A percentile compares a stretch with the other conserved stretches of the same genome.
phyloP scores from a whole-genome alignment of 2,113 vertebrate species.

The Bagarius yarrelli region DNA sequence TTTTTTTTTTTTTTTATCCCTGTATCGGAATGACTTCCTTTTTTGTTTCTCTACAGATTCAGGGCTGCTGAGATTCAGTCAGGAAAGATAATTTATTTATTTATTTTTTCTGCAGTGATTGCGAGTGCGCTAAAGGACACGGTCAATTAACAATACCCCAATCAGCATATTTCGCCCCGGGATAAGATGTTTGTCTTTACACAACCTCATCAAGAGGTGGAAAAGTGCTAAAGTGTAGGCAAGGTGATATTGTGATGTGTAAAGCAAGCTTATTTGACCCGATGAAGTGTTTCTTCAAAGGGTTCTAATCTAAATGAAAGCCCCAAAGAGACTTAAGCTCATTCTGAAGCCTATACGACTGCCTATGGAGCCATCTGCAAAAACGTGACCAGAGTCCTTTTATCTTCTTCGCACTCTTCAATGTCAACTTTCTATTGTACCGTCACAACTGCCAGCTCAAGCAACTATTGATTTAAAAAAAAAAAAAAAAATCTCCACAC shows the following conservation, averaged over 20 bases:
- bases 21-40: neutral
- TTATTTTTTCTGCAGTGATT: constrained; percentile 27
- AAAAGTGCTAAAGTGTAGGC: constrained; percentile 12
- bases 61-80: constrained; percentile 1
- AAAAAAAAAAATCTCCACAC: too few species aligned
- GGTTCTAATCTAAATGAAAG: neutral
- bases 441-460: constrained; percentile 42
- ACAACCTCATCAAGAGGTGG: constrained; percentile 42
- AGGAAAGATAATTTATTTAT: constrained; percentile 29
- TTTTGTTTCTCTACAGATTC: neutral
- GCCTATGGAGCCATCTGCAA: constrained; percentile 15
- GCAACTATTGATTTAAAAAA: constrained; percentile 45
- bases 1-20: neutral
- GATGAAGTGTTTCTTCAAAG: neutral
- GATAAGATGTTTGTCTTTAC: constrained; percentile 47
- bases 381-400: neutral
- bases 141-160: constrained; percentile 28
- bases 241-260: constrained; percentile 30
- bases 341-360: neutral
- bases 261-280: neutral
- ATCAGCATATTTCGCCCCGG: constrained; percentile 47
- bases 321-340: too few species aligned
- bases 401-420: constrained; percentile 7
- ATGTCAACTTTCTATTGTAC: constrained; percentile 38
- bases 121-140: constrained; percentile 35